A percentile compares a stretch with the other conserved stretches of the same genome.
Evolutionary conservation across 2,113 vertebrate species (phyloP).

Genomic region (Dermatemys mawii): DNA sequence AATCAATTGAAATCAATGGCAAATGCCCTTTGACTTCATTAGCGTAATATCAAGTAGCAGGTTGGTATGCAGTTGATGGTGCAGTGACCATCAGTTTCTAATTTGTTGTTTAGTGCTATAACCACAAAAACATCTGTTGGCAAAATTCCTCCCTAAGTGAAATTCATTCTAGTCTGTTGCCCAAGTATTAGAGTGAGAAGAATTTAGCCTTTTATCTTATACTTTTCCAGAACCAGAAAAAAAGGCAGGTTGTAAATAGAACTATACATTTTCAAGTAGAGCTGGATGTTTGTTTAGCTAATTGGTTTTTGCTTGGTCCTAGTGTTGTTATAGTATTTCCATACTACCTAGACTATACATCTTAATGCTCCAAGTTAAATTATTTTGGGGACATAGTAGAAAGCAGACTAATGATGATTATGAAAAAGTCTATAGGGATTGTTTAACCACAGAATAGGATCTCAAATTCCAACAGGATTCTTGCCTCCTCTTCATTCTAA

Average conservation of each 20-base stretch:
- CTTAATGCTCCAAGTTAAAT: neutral
- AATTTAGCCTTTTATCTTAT: neutral
- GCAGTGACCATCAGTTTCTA: neutral
- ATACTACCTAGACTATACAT: neutral
- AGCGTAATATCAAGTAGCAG: neutral
- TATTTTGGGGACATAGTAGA: neutral
- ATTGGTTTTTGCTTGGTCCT: neutral
- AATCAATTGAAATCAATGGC: neutral
- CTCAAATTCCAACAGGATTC: neutral
- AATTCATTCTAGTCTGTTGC: neutral
- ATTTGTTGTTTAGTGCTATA: neutral
- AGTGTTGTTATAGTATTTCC: neutral
- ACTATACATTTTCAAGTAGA: neutral
- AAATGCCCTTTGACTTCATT: neutral
- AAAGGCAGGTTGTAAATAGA: neutral
- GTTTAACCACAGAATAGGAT: neutral
- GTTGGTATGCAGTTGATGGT: accelerated
- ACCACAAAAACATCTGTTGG: neutral
- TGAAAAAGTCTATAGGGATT: neutral
- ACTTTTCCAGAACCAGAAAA: neutral
- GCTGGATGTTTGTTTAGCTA: neutral
- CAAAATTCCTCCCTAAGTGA: neutral
- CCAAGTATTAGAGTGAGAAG: neutral
- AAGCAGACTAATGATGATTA: neutral
- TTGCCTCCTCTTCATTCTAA: slow-evolving; percentile 22